Base-by-base conservation (phyloP, 2,888 invertebrate genomes). In the Chrysodeixis includens region DNA sequence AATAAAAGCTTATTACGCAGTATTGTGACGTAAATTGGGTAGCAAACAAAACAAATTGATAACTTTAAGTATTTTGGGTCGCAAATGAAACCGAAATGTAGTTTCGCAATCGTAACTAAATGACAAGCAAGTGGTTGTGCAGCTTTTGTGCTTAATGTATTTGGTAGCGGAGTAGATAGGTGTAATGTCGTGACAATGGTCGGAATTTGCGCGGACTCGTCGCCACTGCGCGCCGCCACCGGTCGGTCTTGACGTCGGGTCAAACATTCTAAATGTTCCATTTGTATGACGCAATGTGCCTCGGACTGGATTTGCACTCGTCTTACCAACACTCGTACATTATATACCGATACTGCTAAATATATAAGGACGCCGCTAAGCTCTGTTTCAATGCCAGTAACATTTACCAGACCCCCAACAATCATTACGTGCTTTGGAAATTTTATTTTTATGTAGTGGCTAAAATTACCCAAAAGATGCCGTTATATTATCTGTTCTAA, bases 181-280 rank as follows among this genome's bases (percentile, higher is more conserved):
- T 81, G 84, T 80, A 78, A 82, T 79, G 84, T 90, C 91, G 92
- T 92, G 92, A 92, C 92, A 92, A 92, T 90, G 86, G 89, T 84
- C 83, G 85, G 82, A 82, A 81, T 81, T 82, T 57, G 76, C 87
- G 84, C 80, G 81, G 86, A 88, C 87, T 86, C 87, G 89, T 88
- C 88, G 86, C 82, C 74, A 69, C 74, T 69, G 69, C 74, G 59
- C 65, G 76, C 73, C 69, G 76, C 76, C 78, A 79, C 78, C 66
- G 75, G 77, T 79, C 82, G 78, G 76, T 79, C 81, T 83, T 82
- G 83, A 82, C 86, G 86, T 84, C 89, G 90, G 92, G 92, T 92
- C 92, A 92, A 92, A 91, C 93, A 92, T 93, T 93, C 92, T 93
- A 93, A 92, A 90, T 89, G 89, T 87, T 88, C 85, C 87, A 89